Evolutionary conservation across 2,797 vertebrate species (phyloP).

Genomic region (Leptodactylus fallax): DNA sequence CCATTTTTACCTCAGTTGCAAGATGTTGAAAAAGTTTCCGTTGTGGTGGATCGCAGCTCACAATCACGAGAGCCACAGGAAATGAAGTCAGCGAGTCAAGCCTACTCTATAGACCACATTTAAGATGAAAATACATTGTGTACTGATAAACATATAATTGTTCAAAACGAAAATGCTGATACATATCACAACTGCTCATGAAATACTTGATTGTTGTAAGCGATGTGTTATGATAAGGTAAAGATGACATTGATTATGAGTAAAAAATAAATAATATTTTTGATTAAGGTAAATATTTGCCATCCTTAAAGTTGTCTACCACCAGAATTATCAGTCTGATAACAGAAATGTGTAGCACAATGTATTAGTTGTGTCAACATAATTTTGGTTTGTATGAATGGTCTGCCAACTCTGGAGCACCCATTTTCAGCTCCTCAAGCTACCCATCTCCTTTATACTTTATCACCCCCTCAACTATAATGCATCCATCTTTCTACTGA

Average conservation of each 20-base stretch:
- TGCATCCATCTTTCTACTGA: too few species aligned
- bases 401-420: too few species aligned
- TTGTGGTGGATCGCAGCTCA: slow-evolving; percentile 52
- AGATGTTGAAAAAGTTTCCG: slow-evolving; percentile 49
- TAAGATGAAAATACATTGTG: slow-evolving; percentile 32
- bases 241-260: neutral
- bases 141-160: neutral
- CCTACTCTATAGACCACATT: slow-evolving; percentile 19
- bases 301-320: too few species aligned
- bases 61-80: slow-evolving; percentile 58
- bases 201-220: neutral
- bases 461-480: too few species aligned
- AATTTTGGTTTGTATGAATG: too few species aligned
- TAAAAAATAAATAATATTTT: neutral
- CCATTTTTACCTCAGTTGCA: slow-evolving; percentile 12
- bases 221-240: neutral
- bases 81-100: slow-evolving; percentile 52
- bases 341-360: too few species aligned
- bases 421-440: too few species aligned
- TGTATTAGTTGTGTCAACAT: too few species aligned
- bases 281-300: too few species aligned
- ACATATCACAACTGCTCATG: neutral
- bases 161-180: neutral
- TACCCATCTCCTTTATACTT: too few species aligned
- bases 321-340: too few species aligned